phyloP scores from a whole-genome alignment of 2,888 invertebrate genomes.

The Chrysina gloriosa region DNA sequence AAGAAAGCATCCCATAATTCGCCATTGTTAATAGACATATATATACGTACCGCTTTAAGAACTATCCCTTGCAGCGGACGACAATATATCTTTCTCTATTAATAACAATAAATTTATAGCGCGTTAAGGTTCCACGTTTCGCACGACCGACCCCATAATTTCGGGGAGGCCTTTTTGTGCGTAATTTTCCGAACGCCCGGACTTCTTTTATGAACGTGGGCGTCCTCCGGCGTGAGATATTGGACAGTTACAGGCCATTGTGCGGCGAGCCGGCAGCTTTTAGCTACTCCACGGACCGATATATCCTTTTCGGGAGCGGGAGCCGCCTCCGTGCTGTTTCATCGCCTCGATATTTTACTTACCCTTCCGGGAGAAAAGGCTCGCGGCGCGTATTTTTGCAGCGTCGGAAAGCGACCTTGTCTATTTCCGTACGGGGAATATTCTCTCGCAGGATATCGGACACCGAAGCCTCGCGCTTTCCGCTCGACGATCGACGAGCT shows the following conservation, averaged over 20 bases:
- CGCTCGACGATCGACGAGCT: too few species aligned
- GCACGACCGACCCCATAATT: too few species aligned
- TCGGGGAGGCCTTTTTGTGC: conserved; percentile 13
- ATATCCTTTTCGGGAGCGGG: conserved; percentile 2
- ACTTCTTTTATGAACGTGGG: conserved; percentile 33
- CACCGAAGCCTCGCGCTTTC: background rate
- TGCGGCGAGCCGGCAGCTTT: conserved; percentile 17
- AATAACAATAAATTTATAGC: too few species aligned
- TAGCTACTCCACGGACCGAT: conserved; percentile 31
- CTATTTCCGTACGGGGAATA: background rate
- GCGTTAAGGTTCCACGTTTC: too few species aligned
- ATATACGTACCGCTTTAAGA: too few species aligned
- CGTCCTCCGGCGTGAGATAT: conserved; percentile 33
- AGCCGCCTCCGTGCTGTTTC: conserved; percentile 15
- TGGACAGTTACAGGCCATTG: conserved; percentile 35
- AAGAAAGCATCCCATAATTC: too few species aligned
- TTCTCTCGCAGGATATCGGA: background rate
- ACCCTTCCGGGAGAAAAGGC: conserved; percentile 4
- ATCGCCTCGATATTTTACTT: conserved; percentile 30
- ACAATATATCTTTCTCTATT: too few species aligned
- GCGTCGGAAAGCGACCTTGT: background rate
- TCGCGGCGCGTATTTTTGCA: background rate
- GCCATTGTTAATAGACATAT: too few species aligned
- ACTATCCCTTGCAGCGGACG: too few species aligned
- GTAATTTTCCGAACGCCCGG: conserved; percentile 27